These are phyloP conservation scores for Nineta flava DNA, from an alignment of 2,888 invertebrate genomes.

Conservation along the genomic window DNA sequence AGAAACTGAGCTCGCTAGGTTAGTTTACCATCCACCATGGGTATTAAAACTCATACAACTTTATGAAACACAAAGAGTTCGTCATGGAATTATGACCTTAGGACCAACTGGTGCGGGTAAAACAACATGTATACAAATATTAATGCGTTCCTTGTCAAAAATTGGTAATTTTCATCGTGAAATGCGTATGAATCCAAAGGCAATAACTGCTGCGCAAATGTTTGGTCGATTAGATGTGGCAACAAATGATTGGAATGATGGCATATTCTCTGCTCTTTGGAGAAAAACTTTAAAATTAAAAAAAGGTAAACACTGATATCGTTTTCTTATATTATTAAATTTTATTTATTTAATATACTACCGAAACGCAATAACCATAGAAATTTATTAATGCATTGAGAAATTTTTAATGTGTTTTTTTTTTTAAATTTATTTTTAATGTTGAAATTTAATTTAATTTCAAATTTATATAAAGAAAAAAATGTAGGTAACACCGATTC, in stretches of 20 bases:
- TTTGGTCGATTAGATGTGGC: constrained; percentile 92
- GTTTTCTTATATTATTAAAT: not conserved
- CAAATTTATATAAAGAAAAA: no score
- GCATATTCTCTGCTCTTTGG: constrained; percentile 94
- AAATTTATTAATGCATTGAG: no score
- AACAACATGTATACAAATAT: constrained; percentile 74
- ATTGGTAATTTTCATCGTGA: constrained; percentile 73
- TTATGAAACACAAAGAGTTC: constrained; percentile 86
- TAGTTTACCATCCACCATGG: constrained; percentile 92
- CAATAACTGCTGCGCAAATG: constrained; percentile 95
- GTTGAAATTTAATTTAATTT: no score
- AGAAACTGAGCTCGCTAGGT: constrained; percentile 63
- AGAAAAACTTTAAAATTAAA: constrained; percentile 82
- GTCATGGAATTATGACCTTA: constrained; percentile 91
- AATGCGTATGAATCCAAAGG: constrained; percentile 97
- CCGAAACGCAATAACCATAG: not conserved
- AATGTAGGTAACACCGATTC: no score
- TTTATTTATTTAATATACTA: constrained; percentile 5
- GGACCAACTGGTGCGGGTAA: constrained; percentile 94
- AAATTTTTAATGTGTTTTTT: no score
- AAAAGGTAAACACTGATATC: constrained; percentile 31
- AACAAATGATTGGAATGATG: constrained; percentile 97
- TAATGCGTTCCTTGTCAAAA: constrained; percentile 82
- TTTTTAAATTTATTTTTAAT: no score
- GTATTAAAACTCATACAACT: constrained; percentile 86